phyloP scores from a whole-genome alignment of 2,888 invertebrate genomes.

The Automeris io region DNA sequence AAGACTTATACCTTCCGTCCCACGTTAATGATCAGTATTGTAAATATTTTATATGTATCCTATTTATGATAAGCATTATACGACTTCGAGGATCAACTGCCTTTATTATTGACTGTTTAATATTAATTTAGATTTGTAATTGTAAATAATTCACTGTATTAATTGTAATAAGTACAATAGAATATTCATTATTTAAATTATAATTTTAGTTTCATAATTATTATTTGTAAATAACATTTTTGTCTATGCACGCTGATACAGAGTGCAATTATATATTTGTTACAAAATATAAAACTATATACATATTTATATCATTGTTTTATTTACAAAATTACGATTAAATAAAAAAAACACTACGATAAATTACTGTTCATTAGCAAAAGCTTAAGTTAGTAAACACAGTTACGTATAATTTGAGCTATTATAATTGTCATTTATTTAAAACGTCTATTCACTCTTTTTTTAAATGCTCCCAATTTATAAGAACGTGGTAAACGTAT shows the following conservation, averaged over 20 bases:
- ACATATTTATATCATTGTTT: slow-evolving; percentile 33
- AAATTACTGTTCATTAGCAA: too few relatives aligned
- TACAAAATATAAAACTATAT: slow-evolving; percentile 73
- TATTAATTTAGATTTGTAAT: slow-evolving; percentile 31
- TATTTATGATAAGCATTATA: slow-evolving; percentile 13
- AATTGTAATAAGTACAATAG: slow-evolving; percentile 29
- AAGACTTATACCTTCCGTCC: slow-evolving; percentile 25
- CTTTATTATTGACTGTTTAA: slow-evolving; percentile 57
- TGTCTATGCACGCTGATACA: slow-evolving; percentile 49
- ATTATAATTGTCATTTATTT: too few relatives aligned
- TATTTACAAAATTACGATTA: slow-evolving; percentile 13
- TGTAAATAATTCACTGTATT: slow-evolving; percentile 26
- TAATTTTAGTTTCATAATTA: slow-evolving; percentile 47
- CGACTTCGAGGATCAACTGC: slow-evolving; percentile 36
- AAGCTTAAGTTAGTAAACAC: too few relatives aligned
- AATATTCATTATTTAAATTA: slow-evolving; percentile 45
- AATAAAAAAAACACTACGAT: neutral
- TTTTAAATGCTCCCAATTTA: too few relatives aligned
- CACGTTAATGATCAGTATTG: slow-evolving; percentile 11
- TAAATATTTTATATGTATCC: slow-evolving; percentile 18
- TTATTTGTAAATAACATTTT: slow-evolving; percentile 61
- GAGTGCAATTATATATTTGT: slow-evolving; percentile 71
- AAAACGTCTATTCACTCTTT: neutral
- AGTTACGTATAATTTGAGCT: too few relatives aligned
- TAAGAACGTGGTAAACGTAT: too few relatives aligned